Conservation (phyloP, 2,113 vertebrate genomes). For the Regulus satrapa region DNA sequence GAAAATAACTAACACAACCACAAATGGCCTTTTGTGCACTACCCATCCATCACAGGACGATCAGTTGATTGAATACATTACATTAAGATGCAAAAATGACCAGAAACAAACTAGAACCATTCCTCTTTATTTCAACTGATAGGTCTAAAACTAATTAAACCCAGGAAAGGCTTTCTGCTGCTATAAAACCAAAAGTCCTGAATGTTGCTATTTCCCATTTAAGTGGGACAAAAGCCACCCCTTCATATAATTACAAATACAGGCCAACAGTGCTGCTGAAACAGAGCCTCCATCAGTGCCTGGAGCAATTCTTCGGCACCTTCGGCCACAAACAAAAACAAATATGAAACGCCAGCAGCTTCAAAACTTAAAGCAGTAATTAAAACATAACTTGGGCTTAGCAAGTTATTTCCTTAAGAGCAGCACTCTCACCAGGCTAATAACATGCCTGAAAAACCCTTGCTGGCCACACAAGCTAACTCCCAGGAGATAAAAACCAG, state of each 20-base stretch:
- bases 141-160: neutral
- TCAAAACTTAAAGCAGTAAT: neutral
- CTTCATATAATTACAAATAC: rapidly evolving
- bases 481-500: rapidly evolving
- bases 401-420: neutral
- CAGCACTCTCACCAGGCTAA: neutral
- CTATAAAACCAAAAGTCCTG: rapidly evolving
- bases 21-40: neutral
- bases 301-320: neutral
- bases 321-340: neutral
- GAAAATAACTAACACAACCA: neutral
- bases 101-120: neutral
- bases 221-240: neutral
- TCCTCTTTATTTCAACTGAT: neutral
- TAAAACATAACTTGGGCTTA: neutral
- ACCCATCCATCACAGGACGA: neutral
- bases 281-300: neutral
- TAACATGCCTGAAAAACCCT: neutral
- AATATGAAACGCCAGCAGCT: rapidly evolving
- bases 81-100: neutral
- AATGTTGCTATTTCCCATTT: neutral
- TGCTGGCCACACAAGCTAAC: neutral
- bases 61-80: neutral
- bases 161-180: neutral
- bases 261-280: neutral